These are phyloP conservation scores for Periophthalmus magnuspinnatus DNA, from an alignment of 2,797 vertebrate genomes.

Conservation along the genomic window DNA sequence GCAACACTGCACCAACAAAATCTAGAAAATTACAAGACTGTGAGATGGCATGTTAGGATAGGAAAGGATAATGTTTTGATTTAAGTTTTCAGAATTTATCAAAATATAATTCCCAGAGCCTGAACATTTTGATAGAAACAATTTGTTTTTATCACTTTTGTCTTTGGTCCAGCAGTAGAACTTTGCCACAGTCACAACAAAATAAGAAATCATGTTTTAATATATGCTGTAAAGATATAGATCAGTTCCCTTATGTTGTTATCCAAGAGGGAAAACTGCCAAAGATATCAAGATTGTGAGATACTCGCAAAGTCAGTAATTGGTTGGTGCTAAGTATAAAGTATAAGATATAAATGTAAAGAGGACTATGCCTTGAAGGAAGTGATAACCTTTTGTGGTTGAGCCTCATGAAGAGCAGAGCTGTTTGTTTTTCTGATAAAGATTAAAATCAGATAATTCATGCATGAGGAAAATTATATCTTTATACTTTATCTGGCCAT, in stretches of 20 bases:
- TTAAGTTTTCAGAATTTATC: too few relatives aligned
- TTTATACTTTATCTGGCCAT: not conserved
- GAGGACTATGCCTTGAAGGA: constrained; percentile 63
- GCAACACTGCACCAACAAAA: constrained; percentile 46
- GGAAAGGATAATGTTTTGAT: not conserved
- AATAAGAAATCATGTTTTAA: too few relatives aligned
- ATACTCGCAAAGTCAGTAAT: constrained; percentile 42
- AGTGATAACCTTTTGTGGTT: constrained; percentile 71
- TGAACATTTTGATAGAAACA: too few relatives aligned
- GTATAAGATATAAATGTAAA: constrained; percentile 16
- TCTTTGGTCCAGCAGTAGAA: too few relatives aligned
- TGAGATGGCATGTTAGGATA: not conserved
- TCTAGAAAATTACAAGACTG: constrained; percentile 4
- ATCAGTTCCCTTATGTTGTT: not conserved
- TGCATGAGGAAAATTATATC: constrained; percentile 10
- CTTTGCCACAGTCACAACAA: too few relatives aligned
- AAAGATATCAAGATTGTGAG: constrained; percentile 36
- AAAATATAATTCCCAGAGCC: too few relatives aligned
- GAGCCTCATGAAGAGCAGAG: constrained; percentile 46
- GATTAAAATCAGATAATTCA: constrained; percentile 12
- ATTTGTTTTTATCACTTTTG: too few relatives aligned
- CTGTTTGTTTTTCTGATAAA: constrained; percentile 55
- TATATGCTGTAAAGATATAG: not conserved
- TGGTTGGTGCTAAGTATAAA: constrained; percentile 17
- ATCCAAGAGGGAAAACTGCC: not conserved